Conservation (phyloP, 2,888 invertebrate species). For the Lasioglossum morio region DNA sequence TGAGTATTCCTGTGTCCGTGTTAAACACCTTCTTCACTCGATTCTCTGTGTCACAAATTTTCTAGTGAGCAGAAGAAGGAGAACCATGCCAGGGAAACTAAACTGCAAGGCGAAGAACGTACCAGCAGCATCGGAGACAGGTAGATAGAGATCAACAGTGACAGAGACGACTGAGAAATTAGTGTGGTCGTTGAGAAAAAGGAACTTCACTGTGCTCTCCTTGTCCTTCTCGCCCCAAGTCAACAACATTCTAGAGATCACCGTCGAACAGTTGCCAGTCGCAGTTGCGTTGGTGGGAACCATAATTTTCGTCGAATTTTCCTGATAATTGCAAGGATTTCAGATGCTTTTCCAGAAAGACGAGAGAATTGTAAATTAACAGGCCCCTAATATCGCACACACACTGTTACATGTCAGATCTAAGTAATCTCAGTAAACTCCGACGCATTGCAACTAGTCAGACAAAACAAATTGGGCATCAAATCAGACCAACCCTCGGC, state of each 20-base stretch:
- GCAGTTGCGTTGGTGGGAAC: rapidly evolving
- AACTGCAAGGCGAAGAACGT: not conserved
- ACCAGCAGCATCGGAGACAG: not conserved
- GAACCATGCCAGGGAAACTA: not conserved
- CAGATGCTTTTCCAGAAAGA: not conserved
- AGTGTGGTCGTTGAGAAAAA: not conserved
- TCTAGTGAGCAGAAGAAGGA: not conserved
- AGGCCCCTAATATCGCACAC: not conserved
- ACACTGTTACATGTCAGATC: not conserved
- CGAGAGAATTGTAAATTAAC: not conserved
- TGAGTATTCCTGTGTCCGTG: not conserved
- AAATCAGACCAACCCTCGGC: too few species aligned
- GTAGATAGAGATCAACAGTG: not conserved
- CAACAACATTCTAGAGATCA: not conserved
- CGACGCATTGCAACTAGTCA: too few species aligned
- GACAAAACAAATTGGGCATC: too few species aligned
- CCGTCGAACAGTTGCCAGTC: not conserved
- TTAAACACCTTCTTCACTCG: not conserved
- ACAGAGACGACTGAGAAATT: not conserved
- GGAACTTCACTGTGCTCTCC: not conserved
- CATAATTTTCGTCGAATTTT: rapidly evolving
- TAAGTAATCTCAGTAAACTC: too few species aligned
- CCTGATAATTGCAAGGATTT: not conserved
- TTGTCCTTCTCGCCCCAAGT: not conserved
- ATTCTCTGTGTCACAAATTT: not conserved